Percentiles rank a stretch among this genome's conserved stretches.
Conservation (phyloP, 1,140 invertebrate species). For the Notospermus geniculatus region DNA sequence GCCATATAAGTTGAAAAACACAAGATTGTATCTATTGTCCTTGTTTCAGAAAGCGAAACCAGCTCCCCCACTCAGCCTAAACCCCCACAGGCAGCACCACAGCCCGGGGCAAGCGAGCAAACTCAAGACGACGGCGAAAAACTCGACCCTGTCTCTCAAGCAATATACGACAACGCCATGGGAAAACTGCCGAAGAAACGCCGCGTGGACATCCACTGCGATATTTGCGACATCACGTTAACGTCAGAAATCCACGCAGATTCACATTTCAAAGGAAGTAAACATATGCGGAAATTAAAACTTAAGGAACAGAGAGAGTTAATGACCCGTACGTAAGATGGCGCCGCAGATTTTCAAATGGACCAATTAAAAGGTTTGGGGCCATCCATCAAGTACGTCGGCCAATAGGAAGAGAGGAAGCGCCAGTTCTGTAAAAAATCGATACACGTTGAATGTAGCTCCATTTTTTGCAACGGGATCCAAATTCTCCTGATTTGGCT, state of each 20-base stretch:
- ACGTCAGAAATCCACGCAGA: constrained; percentile 3
- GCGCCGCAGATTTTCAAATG: no score
- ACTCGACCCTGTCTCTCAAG: constrained; percentile 1
- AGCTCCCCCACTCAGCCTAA: not conserved
- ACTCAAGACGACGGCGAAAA: not conserved
- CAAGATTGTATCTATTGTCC: not conserved
- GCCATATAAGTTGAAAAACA: no score
- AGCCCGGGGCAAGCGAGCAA: not conserved
- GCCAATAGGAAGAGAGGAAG: no score
- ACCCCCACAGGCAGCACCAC: not conserved
- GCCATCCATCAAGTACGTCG: no score
- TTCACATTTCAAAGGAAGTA: constrained; percentile 5
- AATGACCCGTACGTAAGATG: no score
- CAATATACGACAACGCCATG: not conserved
- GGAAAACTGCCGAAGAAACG: constrained; percentile 9
- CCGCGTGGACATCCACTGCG: not conserved
- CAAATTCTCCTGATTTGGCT: no score
- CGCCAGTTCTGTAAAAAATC: no score
- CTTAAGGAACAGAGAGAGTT: constrained; percentile 1
- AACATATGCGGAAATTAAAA: constrained; percentile 6
- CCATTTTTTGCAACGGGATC: no score
- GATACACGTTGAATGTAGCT: no score
- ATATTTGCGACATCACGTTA: constrained; percentile 3
- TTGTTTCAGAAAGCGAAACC: not conserved
- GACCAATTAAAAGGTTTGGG: no score